A percentile compares a stretch with the other conserved stretches of the same genome.
Conservation (phyloP, 2,888 invertebrate genomes). For the Leucophora obtusa region DNA sequence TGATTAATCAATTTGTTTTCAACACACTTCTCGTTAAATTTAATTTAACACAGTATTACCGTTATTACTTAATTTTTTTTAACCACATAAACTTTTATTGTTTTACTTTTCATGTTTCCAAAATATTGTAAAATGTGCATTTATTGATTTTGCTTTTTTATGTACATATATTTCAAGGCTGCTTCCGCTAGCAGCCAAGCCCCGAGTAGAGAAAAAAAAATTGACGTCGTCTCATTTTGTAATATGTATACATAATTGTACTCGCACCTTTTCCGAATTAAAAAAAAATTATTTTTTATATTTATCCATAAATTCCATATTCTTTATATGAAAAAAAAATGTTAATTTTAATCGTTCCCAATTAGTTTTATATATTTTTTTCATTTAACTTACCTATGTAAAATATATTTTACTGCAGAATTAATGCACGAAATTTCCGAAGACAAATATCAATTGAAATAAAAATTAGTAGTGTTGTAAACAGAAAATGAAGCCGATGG, state of each 20-base stretch:
- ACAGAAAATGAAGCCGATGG: no score
- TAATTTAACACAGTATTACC: constrained; percentile 8
- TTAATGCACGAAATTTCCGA: constrained; percentile 66
- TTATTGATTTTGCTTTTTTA: constrained; percentile 58
- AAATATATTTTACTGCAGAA: constrained; percentile 67
- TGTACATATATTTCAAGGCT: constrained; percentile 53
- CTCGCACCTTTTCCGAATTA: constrained; percentile 11
- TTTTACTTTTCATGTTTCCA: background rate
- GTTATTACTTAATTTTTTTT: background rate
- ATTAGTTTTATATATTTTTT: constrained; percentile 10
- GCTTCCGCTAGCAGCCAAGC: constrained; percentile 61
- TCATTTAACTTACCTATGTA: constrained; percentile 63
- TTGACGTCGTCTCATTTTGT: constrained; percentile 42
- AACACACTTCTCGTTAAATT: background rate
- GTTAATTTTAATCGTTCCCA: background rate
- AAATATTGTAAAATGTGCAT: constrained; percentile 35
- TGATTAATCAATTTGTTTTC: constrained; percentile 44
- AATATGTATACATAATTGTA: constrained; percentile 26
- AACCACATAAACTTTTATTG: background rate
- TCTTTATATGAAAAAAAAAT: background rate
- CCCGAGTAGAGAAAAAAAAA: constrained; percentile 44
- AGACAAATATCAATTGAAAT: constrained; percentile 66
- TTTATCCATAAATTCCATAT: constrained; percentile 4
- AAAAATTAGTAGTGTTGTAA: constrained; percentile 51
- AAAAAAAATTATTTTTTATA: background rate